phyloP scores from a whole-genome alignment of 2,797 vertebrate species.

The Myripristis murdjan region DNA sequence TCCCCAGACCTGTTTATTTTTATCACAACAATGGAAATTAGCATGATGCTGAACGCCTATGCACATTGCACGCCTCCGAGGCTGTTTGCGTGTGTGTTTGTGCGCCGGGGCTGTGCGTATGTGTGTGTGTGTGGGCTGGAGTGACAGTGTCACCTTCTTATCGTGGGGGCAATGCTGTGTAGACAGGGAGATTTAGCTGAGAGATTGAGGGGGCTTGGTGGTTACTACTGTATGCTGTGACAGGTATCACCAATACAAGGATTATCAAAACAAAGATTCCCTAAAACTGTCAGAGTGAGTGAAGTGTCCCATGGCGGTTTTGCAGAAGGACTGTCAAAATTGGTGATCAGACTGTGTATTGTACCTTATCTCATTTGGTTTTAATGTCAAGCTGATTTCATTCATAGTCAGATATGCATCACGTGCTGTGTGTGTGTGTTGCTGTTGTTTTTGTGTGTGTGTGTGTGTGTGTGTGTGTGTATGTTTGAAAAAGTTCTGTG shows the following conservation, averaged over 20 bases:
- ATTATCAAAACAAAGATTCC: conserved; percentile 80
- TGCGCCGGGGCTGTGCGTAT: conserved; percentile 40
- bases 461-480: conserved; percentile 38
- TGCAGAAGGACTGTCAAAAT: conserved; percentile 61
- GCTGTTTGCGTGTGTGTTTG: conserved; percentile 62
- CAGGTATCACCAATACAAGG: conserved; percentile 77
- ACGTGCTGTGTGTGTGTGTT: conserved; percentile 25
- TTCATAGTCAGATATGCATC: conserved; percentile 59
- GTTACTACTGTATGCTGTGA: conserved; percentile 71
- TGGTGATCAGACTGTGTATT: conserved; percentile 48
- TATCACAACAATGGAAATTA: conserved; percentile 90
- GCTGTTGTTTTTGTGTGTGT: too few relatives aligned
- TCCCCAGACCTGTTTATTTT: conserved; percentile 89
- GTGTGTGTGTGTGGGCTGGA: conserved; percentile 65
- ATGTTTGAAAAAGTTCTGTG: conserved; percentile 46
- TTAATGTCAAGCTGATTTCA: conserved; percentile 69
- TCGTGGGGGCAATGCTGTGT: conserved; percentile 72
- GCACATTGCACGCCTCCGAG: conserved; percentile 75
- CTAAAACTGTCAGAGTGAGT: conserved; percentile 71
- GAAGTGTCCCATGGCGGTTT: conserved; percentile 74
- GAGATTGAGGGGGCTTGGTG: conserved; percentile 75
- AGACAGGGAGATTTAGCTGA: conserved; percentile 79
- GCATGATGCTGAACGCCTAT: conserved; percentile 83
- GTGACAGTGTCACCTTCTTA: conserved; percentile 83
- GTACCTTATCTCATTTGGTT: conserved; percentile 63